These are phyloP conservation scores for Bilobella aurantiaca DNA, from an alignment of 1,140 invertebrate species.

Conservation along the genomic window DNA sequence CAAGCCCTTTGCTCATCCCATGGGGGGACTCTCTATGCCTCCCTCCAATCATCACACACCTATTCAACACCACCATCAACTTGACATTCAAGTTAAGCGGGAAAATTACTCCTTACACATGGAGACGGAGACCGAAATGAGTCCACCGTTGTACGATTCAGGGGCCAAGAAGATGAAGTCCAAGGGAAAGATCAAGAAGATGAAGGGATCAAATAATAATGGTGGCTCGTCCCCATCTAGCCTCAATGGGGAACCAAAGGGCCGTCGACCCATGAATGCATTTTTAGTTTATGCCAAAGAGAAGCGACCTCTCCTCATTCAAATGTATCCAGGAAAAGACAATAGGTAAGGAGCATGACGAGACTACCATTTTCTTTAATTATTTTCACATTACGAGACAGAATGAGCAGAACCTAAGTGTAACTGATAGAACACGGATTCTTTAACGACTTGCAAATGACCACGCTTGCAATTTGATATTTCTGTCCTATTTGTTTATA, in stretches of 20 bases:
- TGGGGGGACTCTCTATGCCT: neutral
- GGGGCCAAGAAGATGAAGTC: neutral
- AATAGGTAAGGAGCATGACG: constrained; percentile 42
- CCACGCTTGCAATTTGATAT: too few species aligned
- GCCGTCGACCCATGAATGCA: constrained; percentile 48
- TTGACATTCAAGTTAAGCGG: neutral
- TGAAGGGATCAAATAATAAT: constrained; percentile 6
- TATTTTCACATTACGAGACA: constrained; percentile 5
- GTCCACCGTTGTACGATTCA: neutral
- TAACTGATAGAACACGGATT: neutral
- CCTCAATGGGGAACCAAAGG: constrained; percentile 21
- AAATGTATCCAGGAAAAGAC: constrained; percentile 48
- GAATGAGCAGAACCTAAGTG: too few species aligned
- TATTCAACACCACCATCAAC: neutral
- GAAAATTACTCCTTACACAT: too few species aligned
- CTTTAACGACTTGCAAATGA: neutral
- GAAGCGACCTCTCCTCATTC: constrained; percentile 45
- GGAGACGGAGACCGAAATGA: neutral
- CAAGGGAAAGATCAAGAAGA: neutral
- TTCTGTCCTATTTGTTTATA: too few species aligned
- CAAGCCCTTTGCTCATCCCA: neutral
- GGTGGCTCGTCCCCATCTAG: neutral
- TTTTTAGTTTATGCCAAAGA: constrained; percentile 51
- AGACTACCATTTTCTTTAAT: constrained; percentile 1
- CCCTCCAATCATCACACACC: neutral